Conservation (phyloP, 1,140 invertebrate genomes). For the Drosophila tani region DNA sequence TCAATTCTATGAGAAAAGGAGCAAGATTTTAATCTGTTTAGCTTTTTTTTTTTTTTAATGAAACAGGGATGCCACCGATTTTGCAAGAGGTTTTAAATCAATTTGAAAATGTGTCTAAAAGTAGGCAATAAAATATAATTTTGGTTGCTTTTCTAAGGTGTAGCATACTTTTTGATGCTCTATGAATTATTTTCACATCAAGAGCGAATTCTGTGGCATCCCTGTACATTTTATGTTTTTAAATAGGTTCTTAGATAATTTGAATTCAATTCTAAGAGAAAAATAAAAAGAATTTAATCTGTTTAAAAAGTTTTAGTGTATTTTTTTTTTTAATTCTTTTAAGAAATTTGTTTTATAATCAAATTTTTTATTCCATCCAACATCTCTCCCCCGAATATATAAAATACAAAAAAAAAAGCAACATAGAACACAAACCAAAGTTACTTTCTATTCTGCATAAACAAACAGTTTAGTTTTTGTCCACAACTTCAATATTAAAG, state of each 20-base stretch:
- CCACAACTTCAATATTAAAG: constrained; percentile 64
- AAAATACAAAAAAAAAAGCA: constrained; percentile 26
- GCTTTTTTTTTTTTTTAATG: too few species aligned
- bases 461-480: constrained; percentile 44
- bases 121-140: background rate
- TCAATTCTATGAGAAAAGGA: background rate
- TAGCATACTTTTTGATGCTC: background rate
- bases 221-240: background rate
- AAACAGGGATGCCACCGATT: background rate
- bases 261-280: background rate
- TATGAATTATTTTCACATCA: background rate
- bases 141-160: background rate
- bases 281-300: too few species aligned
- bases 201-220: background rate
- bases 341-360: background rate
- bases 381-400: constrained; percentile 2
- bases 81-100: background rate
- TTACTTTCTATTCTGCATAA: constrained; percentile 60
- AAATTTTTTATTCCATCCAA: background rate
- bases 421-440: constrained; percentile 54
- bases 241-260: too few species aligned
- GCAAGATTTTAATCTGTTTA: too few species aligned
- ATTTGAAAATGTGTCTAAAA: background rate
- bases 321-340: background rate
- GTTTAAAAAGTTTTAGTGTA: background rate